Conservation (phyloP, 2,797 vertebrate species). For the Onychomys torridus region DNA sequence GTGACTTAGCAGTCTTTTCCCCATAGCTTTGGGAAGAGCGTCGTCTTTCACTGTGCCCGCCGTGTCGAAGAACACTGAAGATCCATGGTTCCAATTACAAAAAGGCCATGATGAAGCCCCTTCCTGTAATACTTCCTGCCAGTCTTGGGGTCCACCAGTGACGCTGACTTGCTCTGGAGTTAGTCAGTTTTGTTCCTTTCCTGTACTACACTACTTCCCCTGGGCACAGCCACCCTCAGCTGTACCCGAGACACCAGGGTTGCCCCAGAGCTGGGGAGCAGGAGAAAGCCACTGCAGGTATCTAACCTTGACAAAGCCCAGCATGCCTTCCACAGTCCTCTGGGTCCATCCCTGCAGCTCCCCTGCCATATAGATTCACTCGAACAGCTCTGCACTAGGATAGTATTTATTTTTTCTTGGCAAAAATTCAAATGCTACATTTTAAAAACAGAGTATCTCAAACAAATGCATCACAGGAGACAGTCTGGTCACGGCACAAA, state of each 20-base stretch:
- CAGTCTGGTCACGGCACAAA: slow-evolving; percentile 70
- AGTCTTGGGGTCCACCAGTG: background rate
- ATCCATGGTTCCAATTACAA: background rate
- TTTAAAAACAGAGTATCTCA: slow-evolving; percentile 80
- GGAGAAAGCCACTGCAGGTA: background rate
- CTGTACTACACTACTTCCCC: background rate
- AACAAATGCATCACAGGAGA: slow-evolving; percentile 77
- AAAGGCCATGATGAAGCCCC: background rate
- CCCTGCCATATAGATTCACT: slow-evolving; percentile 61
- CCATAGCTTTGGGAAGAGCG: background rate
- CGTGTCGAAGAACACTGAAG: background rate
- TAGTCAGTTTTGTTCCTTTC: background rate
- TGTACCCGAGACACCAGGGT: background rate
- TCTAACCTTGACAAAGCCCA: background rate
- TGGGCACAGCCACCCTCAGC: background rate
- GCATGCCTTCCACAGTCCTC: background rate
- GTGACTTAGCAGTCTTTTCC: background rate
- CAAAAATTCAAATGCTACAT: slow-evolving; percentile 82
- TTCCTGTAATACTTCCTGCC: background rate
- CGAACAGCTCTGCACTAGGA: slow-evolving; percentile 67
- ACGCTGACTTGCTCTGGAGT: background rate
- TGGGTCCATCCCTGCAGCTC: background rate
- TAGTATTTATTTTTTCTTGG: slow-evolving; percentile 81
- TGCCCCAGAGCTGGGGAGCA: background rate
- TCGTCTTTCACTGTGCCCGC: background rate